Evolutionary conservation across 2,888 invertebrate genomes (phyloP).

Genomic region (Plusia festucae): DNA sequence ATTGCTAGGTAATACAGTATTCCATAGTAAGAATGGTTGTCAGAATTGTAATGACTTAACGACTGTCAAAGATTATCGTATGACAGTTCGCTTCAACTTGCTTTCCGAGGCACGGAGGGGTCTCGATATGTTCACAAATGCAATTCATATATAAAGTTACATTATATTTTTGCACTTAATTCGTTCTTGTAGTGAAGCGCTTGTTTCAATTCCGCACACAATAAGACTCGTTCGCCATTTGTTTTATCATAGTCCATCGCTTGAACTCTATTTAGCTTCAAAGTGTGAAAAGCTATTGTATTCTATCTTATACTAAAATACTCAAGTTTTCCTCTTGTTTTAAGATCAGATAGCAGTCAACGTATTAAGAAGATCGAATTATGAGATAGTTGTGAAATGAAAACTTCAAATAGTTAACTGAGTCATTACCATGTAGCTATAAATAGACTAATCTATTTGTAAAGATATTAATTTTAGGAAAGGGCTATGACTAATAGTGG

Average conservation of each 20-base stretch:
- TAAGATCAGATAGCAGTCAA: background rate
- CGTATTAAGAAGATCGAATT: background rate
- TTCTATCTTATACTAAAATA: background rate
- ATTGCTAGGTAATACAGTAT: too few species aligned
- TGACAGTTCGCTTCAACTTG: too few species aligned
- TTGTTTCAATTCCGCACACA: constrained; percentile 12
- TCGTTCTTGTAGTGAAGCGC: background rate
- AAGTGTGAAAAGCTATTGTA: background rate
- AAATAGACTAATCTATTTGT: too few species aligned
- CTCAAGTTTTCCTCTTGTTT: background rate
- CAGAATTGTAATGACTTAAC: too few species aligned
- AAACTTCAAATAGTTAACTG: background rate
- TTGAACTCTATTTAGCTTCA: constrained; percentile 7
- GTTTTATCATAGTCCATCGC: constrained; percentile 16
- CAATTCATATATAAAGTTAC: background rate
- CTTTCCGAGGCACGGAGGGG: too few species aligned
- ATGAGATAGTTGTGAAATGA: background rate
- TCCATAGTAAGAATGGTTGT: too few species aligned
- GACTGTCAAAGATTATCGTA: too few species aligned
- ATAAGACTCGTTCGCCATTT: constrained; percentile 11
- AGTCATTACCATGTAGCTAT: background rate
- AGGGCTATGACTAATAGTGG: too few species aligned
- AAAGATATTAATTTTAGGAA: too few species aligned
- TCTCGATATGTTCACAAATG: too few species aligned
- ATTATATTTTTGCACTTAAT: background rate